A percentile compares a stretch with the other conserved stretches of the same genome.
Conservation (phyloP, 2,797 vertebrate species). For the Dendrocincla fuliginosa region DNA sequence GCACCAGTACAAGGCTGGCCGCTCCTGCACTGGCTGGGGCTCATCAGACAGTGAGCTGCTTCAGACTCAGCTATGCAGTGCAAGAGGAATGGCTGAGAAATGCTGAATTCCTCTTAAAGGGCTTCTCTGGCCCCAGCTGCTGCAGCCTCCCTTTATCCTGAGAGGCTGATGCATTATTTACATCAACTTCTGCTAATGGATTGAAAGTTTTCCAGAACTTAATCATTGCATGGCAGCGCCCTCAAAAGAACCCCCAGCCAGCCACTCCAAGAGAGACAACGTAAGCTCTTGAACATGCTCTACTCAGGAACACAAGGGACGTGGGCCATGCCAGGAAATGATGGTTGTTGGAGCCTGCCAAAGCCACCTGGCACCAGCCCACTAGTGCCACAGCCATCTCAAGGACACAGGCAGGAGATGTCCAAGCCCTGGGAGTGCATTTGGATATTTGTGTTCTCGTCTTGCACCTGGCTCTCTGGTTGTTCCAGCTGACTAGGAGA, state of each 20-base stretch:
- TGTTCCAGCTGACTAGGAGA: neutral
- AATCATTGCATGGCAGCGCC: neutral
- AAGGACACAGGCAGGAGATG: constrained; percentile 20
- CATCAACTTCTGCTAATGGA: neutral
- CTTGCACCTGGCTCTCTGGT: neutral
- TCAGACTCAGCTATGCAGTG: neutral
- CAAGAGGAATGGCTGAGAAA: neutral
- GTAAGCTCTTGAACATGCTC: neutral
- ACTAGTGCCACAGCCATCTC: neutral
- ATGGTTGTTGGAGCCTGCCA: constrained; percentile 15
- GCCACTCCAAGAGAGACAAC: neutral
- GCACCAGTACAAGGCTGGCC: neutral
- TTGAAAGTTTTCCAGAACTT: constrained; percentile 25
- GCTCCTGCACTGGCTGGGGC: neutral
- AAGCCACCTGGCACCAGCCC: neutral
- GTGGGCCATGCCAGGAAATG: neutral
- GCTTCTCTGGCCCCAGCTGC: neutral
- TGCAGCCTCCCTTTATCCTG: neutral
- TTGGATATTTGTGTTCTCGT: neutral
- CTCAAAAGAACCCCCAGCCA: neutral
- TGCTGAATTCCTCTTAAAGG: neutral
- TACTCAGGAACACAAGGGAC: neutral
- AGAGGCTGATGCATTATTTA: neutral
- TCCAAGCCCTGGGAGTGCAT: neutral
- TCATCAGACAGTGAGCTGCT: neutral